These are phyloP conservation scores for Temnothorax ravouxi DNA, from an alignment of 2,888 invertebrate genomes.

Conservation along the genomic window DNA sequence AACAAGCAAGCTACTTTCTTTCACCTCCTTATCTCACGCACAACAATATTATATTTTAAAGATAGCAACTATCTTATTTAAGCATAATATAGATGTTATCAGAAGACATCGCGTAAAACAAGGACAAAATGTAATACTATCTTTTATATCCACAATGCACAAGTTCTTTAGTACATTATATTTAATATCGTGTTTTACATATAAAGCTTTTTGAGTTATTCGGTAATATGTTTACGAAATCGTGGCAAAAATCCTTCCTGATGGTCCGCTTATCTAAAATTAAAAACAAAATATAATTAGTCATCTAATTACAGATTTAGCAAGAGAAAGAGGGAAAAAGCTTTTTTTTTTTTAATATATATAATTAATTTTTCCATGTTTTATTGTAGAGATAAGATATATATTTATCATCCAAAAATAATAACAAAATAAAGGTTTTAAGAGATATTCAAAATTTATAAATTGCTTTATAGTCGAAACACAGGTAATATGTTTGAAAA, in stretches of 20 bases:
- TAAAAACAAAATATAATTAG: conserved; percentile 28
- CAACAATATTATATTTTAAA: conserved; percentile 80
- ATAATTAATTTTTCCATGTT: not conserved
- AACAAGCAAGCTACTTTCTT: conserved; percentile 74
- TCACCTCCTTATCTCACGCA: conserved; percentile 67
- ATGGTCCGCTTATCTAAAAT: conserved; percentile 79
- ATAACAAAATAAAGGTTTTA: not conserved
- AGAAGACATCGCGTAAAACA: conserved; percentile 76
- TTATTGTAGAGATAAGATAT: not conserved
- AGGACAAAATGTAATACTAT: conserved; percentile 78
- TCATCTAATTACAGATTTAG: not conserved
- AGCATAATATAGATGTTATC: conserved; percentile 72
- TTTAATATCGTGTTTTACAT: conserved; percentile 75
- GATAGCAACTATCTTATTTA: conserved; percentile 75
- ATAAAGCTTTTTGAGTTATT: conserved; percentile 78
- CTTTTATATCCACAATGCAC: conserved; percentile 73
- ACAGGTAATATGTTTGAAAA: not conserved
- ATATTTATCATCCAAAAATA: not conserved
- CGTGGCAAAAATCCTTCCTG: conserved; percentile 68
- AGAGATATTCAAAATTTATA: not conserved
- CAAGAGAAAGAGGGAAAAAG: not conserved
- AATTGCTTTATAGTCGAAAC: not conserved
- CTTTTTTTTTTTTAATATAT: not conserved
- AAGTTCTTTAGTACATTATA: conserved; percentile 69
- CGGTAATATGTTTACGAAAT: conserved; percentile 74